phyloP scores from a whole-genome alignment of 2,797 vertebrate species.

The Lemur catta region DNA sequence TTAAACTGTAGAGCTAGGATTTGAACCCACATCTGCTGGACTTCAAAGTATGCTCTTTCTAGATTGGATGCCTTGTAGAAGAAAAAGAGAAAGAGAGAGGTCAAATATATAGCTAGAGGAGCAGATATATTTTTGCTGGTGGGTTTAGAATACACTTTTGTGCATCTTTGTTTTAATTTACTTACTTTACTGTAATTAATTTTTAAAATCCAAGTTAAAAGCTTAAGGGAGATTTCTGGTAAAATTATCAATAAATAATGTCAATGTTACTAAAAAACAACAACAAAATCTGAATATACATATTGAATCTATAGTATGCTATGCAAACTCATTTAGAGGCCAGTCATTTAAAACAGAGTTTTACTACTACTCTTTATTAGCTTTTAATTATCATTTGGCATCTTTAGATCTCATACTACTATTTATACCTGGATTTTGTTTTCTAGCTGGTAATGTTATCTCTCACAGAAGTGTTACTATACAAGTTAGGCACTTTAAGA shows the following conservation, averaged over 20 bases:
- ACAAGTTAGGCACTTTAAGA: background rate
- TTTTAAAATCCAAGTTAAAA: background rate
- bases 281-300: background rate
- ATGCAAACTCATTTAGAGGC: background rate
- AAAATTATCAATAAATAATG: background rate
- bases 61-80: background rate
- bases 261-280: background rate
- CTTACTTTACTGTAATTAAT: background rate
- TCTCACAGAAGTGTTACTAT: background rate
- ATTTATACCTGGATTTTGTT: background rate
- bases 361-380: background rate
- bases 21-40: background rate
- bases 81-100: background rate
- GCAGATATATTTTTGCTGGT: background rate
- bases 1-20: background rate
- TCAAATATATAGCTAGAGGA: background rate
- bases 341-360: background rate
- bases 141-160: background rate
- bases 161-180: background rate
- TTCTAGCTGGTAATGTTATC: background rate
- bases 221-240: background rate
- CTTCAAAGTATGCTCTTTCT: background rate
- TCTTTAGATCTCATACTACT: background rate
- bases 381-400: background rate
- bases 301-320: background rate